phyloP scores from a whole-genome alignment of 2,888 invertebrate species.

The Eupithecia insigniata region DNA sequence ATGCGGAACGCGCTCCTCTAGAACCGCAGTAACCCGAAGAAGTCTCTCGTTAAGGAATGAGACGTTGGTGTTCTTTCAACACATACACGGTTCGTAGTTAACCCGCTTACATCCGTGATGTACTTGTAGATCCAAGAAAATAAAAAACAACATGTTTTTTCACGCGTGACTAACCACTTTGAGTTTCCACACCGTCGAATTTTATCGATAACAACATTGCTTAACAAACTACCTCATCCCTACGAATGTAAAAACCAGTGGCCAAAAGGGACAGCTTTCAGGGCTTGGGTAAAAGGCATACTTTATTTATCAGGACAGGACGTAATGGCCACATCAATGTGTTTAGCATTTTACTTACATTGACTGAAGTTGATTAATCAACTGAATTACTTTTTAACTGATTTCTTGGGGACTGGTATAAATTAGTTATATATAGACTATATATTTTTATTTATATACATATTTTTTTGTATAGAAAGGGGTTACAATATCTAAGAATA shows the following conservation, averaged over 20 bases:
- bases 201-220: neutral
- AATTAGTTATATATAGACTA: neutral
- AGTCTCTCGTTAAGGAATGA: too few relatives aligned
- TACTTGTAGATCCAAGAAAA: neutral
- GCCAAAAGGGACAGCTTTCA: slow-evolving; percentile 58
- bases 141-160: neutral
- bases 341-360: slow-evolving; percentile 1
- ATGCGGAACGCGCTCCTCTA: too few relatives aligned
- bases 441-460: too few relatives aligned
- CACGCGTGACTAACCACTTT: neutral
- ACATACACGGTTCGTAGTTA: too few relatives aligned
- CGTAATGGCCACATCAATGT: slow-evolving; percentile 6
- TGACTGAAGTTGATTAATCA: neutral
- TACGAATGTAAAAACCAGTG: slow-evolving; percentile 47
- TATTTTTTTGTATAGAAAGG: too few relatives aligned
- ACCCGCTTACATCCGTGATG: too few relatives aligned
- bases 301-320: slow-evolving; percentile 51
- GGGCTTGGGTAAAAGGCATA: slow-evolving; percentile 61
- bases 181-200: neutral
- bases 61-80: too few relatives aligned
- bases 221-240: slow-evolving; percentile 32
- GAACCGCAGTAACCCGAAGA: too few relatives aligned
- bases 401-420: neutral
- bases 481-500: too few relatives aligned
- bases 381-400: slow-evolving; percentile 4